These are phyloP conservation scores for Pseudomyrmex pallidus DNA, from an alignment of 1,140 invertebrate genomes.

Conservation along the genomic window DNA sequence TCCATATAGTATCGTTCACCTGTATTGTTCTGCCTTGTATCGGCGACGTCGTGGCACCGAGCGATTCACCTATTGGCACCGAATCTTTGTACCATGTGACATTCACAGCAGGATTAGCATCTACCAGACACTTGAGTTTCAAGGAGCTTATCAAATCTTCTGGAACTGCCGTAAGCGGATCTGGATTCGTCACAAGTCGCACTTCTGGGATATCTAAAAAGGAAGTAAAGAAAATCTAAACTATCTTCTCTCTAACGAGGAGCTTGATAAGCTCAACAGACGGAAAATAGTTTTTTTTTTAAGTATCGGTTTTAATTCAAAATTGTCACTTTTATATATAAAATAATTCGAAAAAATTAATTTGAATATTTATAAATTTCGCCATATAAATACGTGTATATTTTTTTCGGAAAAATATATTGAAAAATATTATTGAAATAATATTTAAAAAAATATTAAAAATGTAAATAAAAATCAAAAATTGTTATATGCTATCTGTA, in stretches of 20 bases:
- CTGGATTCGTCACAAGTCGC: constrained; percentile 79
- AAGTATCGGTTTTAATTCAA: too few relatives aligned
- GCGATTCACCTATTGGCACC: constrained; percentile 61
- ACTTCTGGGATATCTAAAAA: constrained; percentile 82
- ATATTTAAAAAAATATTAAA: too few relatives aligned
- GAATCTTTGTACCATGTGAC: constrained; percentile 91
- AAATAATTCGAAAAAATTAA: too few relatives aligned
- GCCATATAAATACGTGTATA: too few relatives aligned
- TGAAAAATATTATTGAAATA: too few relatives aligned
- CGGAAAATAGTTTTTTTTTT: too few relatives aligned
- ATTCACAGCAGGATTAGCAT: constrained; percentile 93
- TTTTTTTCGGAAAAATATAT: too few relatives aligned
- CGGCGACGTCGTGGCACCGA: constrained; percentile 48
- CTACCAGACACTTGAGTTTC: constrained; percentile 91
- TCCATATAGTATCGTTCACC: constrained; percentile 76
- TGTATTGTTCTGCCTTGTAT: constrained; percentile 67
- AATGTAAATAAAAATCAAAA: too few relatives aligned
- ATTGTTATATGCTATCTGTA: neutral
- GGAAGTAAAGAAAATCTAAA: neutral
- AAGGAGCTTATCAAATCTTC: constrained; percentile 86
- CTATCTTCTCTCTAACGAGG: too few relatives aligned
- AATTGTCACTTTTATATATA: too few relatives aligned
- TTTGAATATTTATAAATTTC: too few relatives aligned
- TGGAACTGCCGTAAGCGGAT: constrained; percentile 72
- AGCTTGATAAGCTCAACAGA: too few relatives aligned